phyloP scores from a whole-genome alignment of 2,888 invertebrate species.

The Agrotis segetum region DNA sequence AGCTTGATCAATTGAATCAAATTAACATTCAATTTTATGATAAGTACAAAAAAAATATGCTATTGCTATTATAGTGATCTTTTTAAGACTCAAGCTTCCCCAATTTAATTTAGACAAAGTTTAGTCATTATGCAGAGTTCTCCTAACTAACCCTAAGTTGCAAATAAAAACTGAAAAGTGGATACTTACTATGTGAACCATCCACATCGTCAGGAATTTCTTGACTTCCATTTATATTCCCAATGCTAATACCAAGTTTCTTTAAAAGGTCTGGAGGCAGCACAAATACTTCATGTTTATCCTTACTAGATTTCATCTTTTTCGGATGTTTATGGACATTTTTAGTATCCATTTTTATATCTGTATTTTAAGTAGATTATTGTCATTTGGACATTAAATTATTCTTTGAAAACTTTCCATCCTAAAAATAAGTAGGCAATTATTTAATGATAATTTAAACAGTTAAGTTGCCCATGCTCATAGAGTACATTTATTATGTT shows the following conservation, averaged over 20 bases:
- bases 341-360: constrained; percentile 57
- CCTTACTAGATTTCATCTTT: constrained; percentile 56
- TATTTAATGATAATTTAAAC: not conserved
- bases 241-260: constrained; percentile 84
- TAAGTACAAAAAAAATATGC: no score
- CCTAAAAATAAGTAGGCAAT: constrained; percentile 31
- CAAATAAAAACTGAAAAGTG: not conserved
- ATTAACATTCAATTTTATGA: no score
- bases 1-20: no score
- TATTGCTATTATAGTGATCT: no score
- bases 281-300: constrained; percentile 80
- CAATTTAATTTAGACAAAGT: no score
- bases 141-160: not conserved
- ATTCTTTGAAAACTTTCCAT: constrained; percentile 4
- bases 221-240: constrained; percentile 49
- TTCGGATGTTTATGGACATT: constrained; percentile 63
- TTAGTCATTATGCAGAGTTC: not conserved
- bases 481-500: not conserved
- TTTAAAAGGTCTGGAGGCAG: constrained; percentile 85
- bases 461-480: not conserved
- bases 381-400: constrained; percentile 30
- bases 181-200: constrained; percentile 53
- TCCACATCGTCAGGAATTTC: constrained; percentile 17
- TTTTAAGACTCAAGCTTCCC: no score
- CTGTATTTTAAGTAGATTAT: constrained; percentile 3